Evolutionary conservation across 2,113 vertebrate genomes (phyloP), one percentile per base, ranked within the genome.

Genomic region (Cottus gobio): DNA sequence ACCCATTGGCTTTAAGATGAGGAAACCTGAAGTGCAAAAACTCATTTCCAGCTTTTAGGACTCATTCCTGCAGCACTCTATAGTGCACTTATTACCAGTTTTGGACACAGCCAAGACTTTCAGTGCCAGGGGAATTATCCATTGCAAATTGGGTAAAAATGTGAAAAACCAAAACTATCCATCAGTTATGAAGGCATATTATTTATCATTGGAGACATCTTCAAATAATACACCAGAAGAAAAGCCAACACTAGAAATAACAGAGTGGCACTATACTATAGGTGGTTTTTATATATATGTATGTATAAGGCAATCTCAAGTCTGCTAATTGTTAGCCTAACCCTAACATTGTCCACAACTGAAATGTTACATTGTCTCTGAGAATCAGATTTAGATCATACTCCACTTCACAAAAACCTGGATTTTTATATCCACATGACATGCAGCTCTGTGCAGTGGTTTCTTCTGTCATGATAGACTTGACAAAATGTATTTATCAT

Each of bases 381-480:
- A 54, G 24, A 39, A 54, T n/a, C 7, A 1, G 31, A 39, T 20
- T 54, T 26, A 24, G 66, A 30, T 22, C 28, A 42, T 10, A 61
- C n/a, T 44, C 26, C 56, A 39, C 6, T 31, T 28, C 3, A 52
- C 22, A 65, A 16, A 37, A 44, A 56, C 30, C 52, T 57, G 52
- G 16, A 57, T 28, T 28, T 26, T 26, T 15, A 28, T 57, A 57
- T 57, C 8, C 52, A 28, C n/a, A 16, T 48, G 63, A 20, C 56
- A 28, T n/a, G 24, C 28, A 76, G 56, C 11, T 44, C 56, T 70
- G 34, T 39, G 34, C 54, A 30, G 65, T 52, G 65, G 16, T 58
- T 39, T 64, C 60, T 2, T 60, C 54, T 62, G 54, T 60, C 39
- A 79, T 46, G 57, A 71, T 28, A 26, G 36, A 73, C 77, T 34